Base-by-base conservation (phyloP, 2,888 invertebrate species). In the Leptinotarsa tumamoca region DNA sequence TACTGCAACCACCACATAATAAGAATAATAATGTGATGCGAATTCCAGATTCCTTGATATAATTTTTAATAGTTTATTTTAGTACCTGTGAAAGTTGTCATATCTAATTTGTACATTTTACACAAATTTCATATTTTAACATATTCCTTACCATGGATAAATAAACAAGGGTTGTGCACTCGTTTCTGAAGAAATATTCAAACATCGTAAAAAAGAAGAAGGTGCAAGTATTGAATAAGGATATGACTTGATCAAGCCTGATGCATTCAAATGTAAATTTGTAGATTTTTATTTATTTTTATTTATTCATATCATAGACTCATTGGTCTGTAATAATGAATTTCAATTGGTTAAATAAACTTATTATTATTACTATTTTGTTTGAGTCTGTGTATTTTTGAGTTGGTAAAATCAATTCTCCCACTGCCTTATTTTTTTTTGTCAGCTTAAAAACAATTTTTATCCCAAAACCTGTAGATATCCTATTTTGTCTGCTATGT, bases 1-100 rank as follows among this genome's bases (percentile, higher is more conserved):
- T 97, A 82, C 90, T 96, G 82, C 91, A 92, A 85, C 91, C 95
- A 81, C 93, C 95, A 27, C 80, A 78, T 63, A 80, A 78, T 78
- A 78, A 68, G 74, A 80, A 78, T 72, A 80, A 81, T 76, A 78
- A 79, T 78, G 79, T 79, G 72, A 77, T 80, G 74, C 79, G 75
- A 72, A 78, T 78, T 74, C 72, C 77, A 73, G 79, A 80, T 76
- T 71, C 73, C 4, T 72, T 78, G 54, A 72, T 79, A 70, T 76
- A 75, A 75, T 78, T 61, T 71, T 49, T 23, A 51, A 51, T 78
- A 58, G 66, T 79, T 73, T 51, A 50, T 75, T 75, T 78, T 79
- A 73, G 81, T 81, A 80, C 80, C 78, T 79, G 79, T 80, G 70
- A 73, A 73, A 76, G 61, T 72, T 71, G 77, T 77, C 77, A 77